Evolutionary conservation across 2,797 vertebrate species (phyloP).

Genomic region (Peromyscus nudipes): DNA sequence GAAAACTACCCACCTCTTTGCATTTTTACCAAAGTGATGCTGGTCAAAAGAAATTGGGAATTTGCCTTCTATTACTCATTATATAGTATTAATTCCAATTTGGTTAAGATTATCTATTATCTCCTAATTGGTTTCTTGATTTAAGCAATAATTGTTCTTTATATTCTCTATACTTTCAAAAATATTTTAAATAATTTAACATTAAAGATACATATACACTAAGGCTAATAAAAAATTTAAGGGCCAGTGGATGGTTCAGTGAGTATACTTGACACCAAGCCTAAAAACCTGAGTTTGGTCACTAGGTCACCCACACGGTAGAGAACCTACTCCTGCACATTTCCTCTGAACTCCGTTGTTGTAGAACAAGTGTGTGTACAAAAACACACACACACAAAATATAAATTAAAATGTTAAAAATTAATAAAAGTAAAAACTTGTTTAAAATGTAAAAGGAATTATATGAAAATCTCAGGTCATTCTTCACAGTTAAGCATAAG

Average conservation of each 20-base stretch:
- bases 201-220: neutral
- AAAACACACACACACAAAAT: neutral
- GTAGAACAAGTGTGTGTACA: neutral
- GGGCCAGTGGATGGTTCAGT: neutral
- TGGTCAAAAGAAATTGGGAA: neutral
- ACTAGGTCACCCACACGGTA: neutral
- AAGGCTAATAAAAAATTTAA: slow-evolving; percentile 12
- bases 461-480: neutral
- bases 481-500: slow-evolving; percentile 22
- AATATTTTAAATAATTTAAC: neutral
- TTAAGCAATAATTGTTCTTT: slow-evolving; percentile 1
- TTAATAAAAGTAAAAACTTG: neutral
- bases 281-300: neutral
- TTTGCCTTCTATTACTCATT: neutral
- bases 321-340: neutral
- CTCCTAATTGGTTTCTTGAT: neutral
- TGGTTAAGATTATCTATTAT: neutral
- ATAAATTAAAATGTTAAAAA: neutral
- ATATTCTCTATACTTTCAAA: neutral
- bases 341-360: neutral
- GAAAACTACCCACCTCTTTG: neutral
- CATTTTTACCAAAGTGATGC: neutral
- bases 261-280: neutral
- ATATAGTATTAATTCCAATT: neutral
- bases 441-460: neutral